Evolutionary conservation across 23 tunicate genomes (phyloP).

Genomic region (Phallusia fumigata): DNA sequence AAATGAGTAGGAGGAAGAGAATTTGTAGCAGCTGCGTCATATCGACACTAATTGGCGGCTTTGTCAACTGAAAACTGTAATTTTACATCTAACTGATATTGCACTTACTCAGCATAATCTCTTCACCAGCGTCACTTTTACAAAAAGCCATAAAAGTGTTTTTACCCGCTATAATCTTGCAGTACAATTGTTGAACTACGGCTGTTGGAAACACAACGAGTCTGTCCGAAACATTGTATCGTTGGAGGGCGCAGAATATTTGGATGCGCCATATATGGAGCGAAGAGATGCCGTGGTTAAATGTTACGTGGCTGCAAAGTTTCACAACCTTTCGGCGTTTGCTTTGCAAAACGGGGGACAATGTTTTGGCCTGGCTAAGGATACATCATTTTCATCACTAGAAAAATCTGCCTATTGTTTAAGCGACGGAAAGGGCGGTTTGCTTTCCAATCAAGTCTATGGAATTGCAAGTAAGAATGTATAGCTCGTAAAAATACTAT

Average conservation of each 20-base stretch:
- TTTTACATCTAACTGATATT: no score
- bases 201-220: neutral
- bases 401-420: neutral
- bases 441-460: neutral
- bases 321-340: neutral
- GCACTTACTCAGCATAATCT: no score
- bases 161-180: no score
- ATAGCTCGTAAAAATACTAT: no score
- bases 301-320: neutral
- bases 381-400: no score
- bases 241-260: neutral
- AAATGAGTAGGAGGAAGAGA: neutral
- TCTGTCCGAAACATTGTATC: neutral
- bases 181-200: neutral
- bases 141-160: no score
- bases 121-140: no score
- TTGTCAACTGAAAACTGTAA: no score
- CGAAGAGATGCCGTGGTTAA: neutral
- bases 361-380: neutral
- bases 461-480: neutral
- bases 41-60: no score
- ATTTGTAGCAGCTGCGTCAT: no score
- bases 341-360: neutral
- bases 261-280: neutral
- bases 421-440: neutral